Evolutionary conservation across 2,888 invertebrate genomes (phyloP).

Genomic region (Pherbina coryleti): DNA sequence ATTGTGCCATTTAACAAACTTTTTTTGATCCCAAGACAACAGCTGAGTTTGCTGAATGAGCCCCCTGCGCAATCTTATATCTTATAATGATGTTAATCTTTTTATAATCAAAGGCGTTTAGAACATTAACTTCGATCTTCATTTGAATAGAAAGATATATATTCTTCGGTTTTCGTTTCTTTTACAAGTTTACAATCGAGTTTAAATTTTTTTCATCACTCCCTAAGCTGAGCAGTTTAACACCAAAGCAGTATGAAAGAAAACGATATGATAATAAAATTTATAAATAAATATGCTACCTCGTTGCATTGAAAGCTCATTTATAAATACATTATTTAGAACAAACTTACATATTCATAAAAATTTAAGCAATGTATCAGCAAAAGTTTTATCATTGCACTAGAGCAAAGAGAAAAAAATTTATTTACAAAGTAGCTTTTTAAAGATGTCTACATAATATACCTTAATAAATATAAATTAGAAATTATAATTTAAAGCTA

Average conservation of each 20-base stretch:
- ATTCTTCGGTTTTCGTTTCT: too few species aligned
- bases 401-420: conserved; percentile 5
- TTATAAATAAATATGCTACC: conserved; percentile 47
- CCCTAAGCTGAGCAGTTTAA: too few species aligned
- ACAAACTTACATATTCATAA: conserved; percentile 43
- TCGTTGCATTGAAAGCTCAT: conserved; percentile 52
- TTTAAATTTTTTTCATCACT: neutral
- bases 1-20: too few species aligned
- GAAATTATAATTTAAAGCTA: conserved; percentile 6
- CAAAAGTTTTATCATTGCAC: neutral
- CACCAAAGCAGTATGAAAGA: too few species aligned
- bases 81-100: too few species aligned
- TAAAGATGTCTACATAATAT: conserved; percentile 8
- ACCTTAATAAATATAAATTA: neutral
- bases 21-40: too few species aligned
- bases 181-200: too few species aligned
- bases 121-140: too few species aligned
- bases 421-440: conserved; percentile 19
- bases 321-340: conserved; percentile 40
- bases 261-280: neutral
- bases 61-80: too few species aligned
- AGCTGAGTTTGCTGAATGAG: too few species aligned
- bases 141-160: too few species aligned
- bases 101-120: too few species aligned
- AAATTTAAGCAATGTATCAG: conserved; percentile 5